phyloP scores from a whole-genome alignment of 1,140 invertebrate species.

The Penaeus indicus region DNA sequence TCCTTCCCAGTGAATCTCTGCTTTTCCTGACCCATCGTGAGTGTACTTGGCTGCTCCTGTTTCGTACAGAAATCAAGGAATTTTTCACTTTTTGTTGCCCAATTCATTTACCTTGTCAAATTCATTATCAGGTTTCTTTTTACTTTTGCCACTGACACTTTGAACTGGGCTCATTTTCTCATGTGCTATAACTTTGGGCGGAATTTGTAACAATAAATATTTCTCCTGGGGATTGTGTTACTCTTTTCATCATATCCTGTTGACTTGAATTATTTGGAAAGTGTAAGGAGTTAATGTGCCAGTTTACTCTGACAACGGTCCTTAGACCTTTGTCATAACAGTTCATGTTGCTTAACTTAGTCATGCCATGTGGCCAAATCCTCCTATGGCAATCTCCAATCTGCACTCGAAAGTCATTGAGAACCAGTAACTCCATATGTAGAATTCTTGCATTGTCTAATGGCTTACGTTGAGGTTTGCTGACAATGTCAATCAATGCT shows the following conservation, averaged over 20 bases:
- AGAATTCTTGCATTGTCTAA: conserved; percentile 32
- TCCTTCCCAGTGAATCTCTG: conserved; percentile 27
- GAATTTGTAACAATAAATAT: neutral
- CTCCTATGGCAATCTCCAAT: conserved; percentile 40
- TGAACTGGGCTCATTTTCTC: neutral
- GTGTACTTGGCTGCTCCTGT: neutral
- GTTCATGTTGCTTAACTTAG: neutral
- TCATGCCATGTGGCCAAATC: conserved; percentile 33
- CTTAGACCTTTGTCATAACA: conserved; percentile 44
- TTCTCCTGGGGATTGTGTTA: neutral
- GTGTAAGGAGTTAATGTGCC: conserved; percentile 34
- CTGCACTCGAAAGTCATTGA: conserved; percentile 50
- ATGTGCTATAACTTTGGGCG: neutral
- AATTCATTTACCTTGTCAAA: too few relatives aligned
- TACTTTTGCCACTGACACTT: neutral
- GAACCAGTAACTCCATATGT: conserved; percentile 34
- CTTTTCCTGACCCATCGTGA: neutral
- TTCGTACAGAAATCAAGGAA: neutral
- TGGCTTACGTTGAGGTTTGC: conserved; percentile 30
- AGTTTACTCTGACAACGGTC: conserved; percentile 21
- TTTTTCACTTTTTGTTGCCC: too few relatives aligned
- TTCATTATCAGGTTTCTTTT: too few relatives aligned
- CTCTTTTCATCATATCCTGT: conserved; percentile 3
- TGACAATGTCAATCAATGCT: conserved; percentile 38
- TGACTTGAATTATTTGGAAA: neutral